Evolutionary conservation across 2,797 vertebrate species (phyloP), one percentile per base, ranked within the genome.

Genomic region (Microtus californicus): DNA sequence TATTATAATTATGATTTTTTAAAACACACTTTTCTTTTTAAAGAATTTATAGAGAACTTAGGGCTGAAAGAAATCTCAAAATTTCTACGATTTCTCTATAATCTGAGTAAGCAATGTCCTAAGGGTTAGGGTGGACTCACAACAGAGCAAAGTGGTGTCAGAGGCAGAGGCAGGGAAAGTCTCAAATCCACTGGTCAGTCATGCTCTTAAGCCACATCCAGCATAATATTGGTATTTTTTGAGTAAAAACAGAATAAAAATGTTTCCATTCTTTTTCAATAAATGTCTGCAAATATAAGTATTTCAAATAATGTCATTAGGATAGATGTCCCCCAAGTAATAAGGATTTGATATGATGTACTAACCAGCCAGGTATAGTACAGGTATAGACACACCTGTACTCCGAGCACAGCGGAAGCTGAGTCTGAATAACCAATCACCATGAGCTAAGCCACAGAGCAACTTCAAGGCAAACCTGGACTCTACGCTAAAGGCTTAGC

Each of bases 221-320:
- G 56, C 27, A 56, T 15, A 48, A 7, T 65, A 1, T 7, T 89
- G 25, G 25, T 71, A 4, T 21, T 51, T 51, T 82, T 40, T 79
- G 87, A 59, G 17, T 71, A 51, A 91, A 65, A 56, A 56, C 23
- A 74, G n/a, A 63, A 37, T 25, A 87, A 81, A 93, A 89, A 2
- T 61, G 5, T 73, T 81, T 93, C 25, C 15, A 83, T 83, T 51
- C 5, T 31, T 34, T 87, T 92, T 48, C 17, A 89, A 80, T 56
- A 87, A n/a, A 56, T 29, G 25, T 77, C 29, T 92, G 0, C 78
- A 94, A 92, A 90, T 77, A 87, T 1, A 95, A 10, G 65, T 83
- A 82, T 51, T 87, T 85, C 11, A 48, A 92, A 59, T 90, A 77
- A 71, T 71, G 34, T 61, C 13, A 51, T 96, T 83, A 82, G 12